Percentiles rank a stretch among this genome's conserved stretches.
These are phyloP conservation scores for Endomychus coccineus DNA, from an alignment of 2,888 invertebrate species.

Conservation along the genomic window DNA sequence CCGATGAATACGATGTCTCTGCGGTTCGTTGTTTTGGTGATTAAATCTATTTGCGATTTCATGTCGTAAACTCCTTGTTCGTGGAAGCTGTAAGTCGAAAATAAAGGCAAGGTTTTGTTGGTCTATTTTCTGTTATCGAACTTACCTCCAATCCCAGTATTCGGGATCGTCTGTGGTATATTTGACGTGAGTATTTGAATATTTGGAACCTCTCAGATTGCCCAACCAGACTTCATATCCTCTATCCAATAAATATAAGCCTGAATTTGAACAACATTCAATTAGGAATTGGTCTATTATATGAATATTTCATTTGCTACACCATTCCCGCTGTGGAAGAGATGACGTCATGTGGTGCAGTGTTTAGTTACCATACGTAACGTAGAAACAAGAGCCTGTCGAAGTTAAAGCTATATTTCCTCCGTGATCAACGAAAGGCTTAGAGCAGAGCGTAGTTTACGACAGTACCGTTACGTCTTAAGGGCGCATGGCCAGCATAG, in stretches of 20 bases:
- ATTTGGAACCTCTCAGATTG: constrained; percentile 20
- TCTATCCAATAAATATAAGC: constrained; percentile 15
- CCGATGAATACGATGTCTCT: constrained; percentile 18
- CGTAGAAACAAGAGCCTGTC: no score
- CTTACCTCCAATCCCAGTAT: constrained; percentile 19
- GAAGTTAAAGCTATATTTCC: no score
- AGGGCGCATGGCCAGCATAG: no score
- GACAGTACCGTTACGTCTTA: no score
- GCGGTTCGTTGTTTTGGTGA: constrained; percentile 13
- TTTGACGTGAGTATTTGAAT: constrained; percentile 15
- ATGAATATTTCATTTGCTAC: no score
- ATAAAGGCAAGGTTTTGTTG: neutral
- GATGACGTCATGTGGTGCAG: no score
- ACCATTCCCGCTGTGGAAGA: no score
- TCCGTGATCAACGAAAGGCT: no score
- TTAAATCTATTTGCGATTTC: constrained; percentile 14
- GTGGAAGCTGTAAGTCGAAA: constrained; percentile 14
- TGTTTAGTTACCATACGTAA: no score
- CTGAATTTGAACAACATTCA: constrained; percentile 8
- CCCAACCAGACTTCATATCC: constrained; percentile 22
- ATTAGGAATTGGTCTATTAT: no score
- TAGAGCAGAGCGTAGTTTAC: no score
- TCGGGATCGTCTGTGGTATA: constrained; percentile 10
- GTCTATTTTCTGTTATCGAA: neutral
- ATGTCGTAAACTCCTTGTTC: constrained; percentile 20